These are phyloP conservation scores for Meloidogyne exigua DNA, from an alignment of 1,140 invertebrate genomes.

Conservation along the genomic window DNA sequence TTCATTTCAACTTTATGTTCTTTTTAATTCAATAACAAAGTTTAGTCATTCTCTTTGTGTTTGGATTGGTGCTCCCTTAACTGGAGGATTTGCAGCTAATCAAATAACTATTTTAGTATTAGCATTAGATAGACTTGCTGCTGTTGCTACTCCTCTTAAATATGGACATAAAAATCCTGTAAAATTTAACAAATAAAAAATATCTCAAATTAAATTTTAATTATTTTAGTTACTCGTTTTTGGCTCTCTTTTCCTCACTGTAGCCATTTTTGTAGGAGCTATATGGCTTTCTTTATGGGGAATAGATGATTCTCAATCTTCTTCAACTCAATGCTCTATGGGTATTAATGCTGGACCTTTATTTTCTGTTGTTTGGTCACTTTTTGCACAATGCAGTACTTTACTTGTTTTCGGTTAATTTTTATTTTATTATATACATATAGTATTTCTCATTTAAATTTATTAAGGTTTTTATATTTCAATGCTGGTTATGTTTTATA, in stretches of 20 bases:
- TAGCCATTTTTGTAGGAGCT: neutral
- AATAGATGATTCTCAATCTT: slow-evolving; percentile 7
- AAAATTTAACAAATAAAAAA: neutral
- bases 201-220: neutral
- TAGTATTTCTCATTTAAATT: too few relatives aligned
- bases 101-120: slow-evolving; percentile 4
- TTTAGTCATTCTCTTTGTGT: slow-evolving; percentile 13
- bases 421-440: neutral
- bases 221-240: neutral
- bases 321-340: slow-evolving; percentile 14
- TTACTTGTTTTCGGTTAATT: slow-evolving; percentile 6
- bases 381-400: slow-evolving; percentile 11
- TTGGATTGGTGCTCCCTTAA: slow-evolving; percentile 5
- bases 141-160: slow-evolving; percentile 5
- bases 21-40: slow-evolving; percentile 2
- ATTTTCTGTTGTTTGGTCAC: neutral
- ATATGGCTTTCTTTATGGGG: slow-evolving; percentile 5
- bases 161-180: neutral
- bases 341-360: slow-evolving; percentile 12
- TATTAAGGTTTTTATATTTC: slow-evolving; percentile 4
- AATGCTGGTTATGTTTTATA: slow-evolving; percentile 10
- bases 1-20: slow-evolving; percentile 10
- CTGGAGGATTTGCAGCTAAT: slow-evolving; percentile 15
- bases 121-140: slow-evolving; percentile 6
- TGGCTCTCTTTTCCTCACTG: neutral